A percentile compares a stretch with the other conserved stretches of the same genome.
Conservation (phyloP, 2,113 vertebrate species). For the Fukomys damarensis region DNA sequence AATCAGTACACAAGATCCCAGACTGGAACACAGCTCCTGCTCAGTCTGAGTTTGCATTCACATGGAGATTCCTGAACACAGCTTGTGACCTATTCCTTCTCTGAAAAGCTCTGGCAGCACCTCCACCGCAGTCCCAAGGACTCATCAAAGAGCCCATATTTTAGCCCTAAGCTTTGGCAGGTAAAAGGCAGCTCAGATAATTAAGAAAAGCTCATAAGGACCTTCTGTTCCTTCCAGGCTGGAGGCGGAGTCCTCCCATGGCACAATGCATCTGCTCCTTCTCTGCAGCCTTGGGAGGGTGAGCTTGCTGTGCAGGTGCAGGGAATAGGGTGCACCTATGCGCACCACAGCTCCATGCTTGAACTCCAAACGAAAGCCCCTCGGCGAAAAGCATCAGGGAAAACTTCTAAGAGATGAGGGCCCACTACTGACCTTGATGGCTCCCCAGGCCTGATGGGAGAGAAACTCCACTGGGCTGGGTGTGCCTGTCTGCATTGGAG, state of each 20-base stretch:
- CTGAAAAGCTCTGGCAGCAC: neutral
- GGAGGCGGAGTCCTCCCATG: neutral
- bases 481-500: constrained; percentile 88
- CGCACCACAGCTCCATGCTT: neutral
- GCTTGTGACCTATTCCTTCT: neutral
- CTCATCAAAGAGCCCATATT: neutral
- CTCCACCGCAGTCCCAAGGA: neutral
- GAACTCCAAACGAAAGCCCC: neutral
- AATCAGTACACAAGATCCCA: neutral
- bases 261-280: rapidly evolving
- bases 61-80: neutral
- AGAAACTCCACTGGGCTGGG: constrained; percentile 95
- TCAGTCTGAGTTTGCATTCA: neutral
- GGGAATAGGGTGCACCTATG: rapidly evolving
- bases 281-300: neutral
- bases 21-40: no score
- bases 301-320: neutral
- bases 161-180: neutral
- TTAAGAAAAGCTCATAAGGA: neutral
- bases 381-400: neutral
- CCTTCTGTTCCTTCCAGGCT: neutral
- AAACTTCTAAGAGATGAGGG: neutral
- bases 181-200: neutral
- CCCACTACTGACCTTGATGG: constrained; percentile 92
- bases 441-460: constrained; percentile 94